Conservation (phyloP, 2,113 vertebrate genomes). For the Python bivittatus region DNA sequence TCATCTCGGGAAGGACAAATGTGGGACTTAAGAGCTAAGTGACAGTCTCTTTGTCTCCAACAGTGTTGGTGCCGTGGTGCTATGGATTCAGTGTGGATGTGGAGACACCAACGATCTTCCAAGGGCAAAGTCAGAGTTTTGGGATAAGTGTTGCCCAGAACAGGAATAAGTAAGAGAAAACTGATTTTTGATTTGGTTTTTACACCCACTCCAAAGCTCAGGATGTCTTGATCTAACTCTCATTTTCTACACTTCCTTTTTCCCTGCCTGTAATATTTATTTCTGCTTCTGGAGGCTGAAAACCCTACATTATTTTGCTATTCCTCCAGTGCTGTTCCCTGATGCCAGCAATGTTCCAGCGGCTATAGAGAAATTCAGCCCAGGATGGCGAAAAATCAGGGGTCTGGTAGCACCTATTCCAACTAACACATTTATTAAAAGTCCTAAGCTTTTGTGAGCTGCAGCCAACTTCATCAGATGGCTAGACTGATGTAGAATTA, state of each 20-base stretch:
- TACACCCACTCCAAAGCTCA: not conserved
- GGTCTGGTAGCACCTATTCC: too few relatives aligned
- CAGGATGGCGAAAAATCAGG: too few relatives aligned
- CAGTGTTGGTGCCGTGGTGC: not conserved
- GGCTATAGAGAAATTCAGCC: too few relatives aligned
- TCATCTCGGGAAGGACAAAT: not conserved
- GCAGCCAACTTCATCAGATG: too few relatives aligned
- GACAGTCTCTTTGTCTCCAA: not conserved
- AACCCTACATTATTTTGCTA: not conserved
- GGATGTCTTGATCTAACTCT: not conserved
- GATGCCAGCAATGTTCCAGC: too few relatives aligned
- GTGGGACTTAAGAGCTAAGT: not conserved
- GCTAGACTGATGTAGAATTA: too few relatives aligned
- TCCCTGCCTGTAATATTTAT: not conserved
- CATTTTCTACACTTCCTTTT: not conserved
- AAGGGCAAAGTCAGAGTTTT: not conserved
- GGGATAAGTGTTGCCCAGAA: not conserved
- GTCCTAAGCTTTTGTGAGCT: too few relatives aligned
- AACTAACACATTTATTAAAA: too few relatives aligned
- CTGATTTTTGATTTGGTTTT: not conserved
- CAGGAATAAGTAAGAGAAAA: not conserved
- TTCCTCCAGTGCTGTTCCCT: not conserved
- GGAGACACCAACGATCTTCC: not conserved
- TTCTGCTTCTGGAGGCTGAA: not conserved
- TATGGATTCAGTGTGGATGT: slow-evolving; percentile 5